Base-by-base conservation (phyloP, 2,888 invertebrate species). In the Arctia plantaginis region DNA sequence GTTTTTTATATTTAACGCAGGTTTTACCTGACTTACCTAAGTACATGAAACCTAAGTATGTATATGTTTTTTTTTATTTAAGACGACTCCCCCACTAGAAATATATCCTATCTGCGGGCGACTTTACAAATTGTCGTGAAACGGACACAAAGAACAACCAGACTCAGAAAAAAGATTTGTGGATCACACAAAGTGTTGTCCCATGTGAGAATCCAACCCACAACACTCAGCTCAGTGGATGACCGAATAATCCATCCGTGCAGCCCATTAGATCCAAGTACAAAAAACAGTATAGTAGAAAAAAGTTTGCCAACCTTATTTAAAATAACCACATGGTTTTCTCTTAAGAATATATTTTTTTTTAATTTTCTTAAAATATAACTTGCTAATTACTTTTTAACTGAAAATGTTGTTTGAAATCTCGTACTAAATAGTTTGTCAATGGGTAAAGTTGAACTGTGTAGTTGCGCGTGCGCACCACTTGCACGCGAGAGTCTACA, bases 401-500 rank as follows among this genome's bases (percentile, higher is more conserved):
- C 18, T 62, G 27, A 62, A 62, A 8, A 18, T 27, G 15, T 59
- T 13, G 59, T 15, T 59, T 62, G 27, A 8, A 62, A 30, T 18
- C 27, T 62, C 30, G 62, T 30, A 27, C 30, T 62, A 62, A 62
- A 27, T 27, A 15, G 59, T 59, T 27, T 7, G 30, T 62, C 7
- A 62, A 62, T 62, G 30, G 30, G 18, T 30, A 62, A n/a, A 62
- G 62, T 18, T 62, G 62, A 62, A 62, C 62, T 62, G 18, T 30
- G 62, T 10, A 27, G 62, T 20, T 74, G 74, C 80, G 76, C 80
- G 27, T 44, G 47, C 77, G 64, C 64, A 59, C 30, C 33, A 64
- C 18, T 66, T 69, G 82, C 85, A 82, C 83, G 78, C 85, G 74
- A 82, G 35, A 71, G 74, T 66, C 80, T 78, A 73, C 79, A 83